Conservation (phyloP, 1,140 invertebrate species). For the Tetraneura akinire region DNA sequence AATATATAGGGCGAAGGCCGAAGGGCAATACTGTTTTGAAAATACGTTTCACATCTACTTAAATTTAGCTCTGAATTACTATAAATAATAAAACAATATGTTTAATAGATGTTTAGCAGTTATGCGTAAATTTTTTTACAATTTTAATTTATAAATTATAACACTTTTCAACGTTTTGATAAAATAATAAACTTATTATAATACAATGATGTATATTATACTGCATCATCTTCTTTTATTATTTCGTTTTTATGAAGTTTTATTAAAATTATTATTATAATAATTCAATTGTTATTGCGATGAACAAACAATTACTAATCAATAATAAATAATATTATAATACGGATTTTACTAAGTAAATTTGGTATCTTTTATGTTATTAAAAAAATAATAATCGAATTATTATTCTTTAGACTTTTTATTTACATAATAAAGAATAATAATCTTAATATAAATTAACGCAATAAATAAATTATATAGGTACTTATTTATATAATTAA, state of each 20-base stretch:
- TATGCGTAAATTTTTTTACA: too few relatives aligned
- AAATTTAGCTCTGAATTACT: too few relatives aligned
- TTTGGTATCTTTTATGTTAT: background rate
- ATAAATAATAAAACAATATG: too few relatives aligned
- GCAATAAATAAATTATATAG: background rate
- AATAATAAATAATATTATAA: background rate
- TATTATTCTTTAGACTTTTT: constrained; percentile 6
- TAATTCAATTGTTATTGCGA: constrained; percentile 26
- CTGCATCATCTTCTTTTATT: background rate
- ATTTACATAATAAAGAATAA: background rate
- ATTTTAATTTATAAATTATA: background rate
- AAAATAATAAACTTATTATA: too few relatives aligned
- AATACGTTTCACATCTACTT: too few relatives aligned
- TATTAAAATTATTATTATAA: background rate
- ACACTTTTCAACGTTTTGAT: background rate
- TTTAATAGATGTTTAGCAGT: too few relatives aligned
- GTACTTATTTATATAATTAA: too few relatives aligned
- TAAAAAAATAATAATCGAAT: background rate
- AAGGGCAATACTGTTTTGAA: too few relatives aligned
- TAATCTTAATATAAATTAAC: background rate
- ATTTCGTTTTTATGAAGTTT: too few relatives aligned
- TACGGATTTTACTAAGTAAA: background rate
- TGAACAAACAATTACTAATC: background rate
- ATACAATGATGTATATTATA: too few relatives aligned
- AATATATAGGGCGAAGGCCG: too few relatives aligned